These are phyloP conservation scores for Leptosomus discolor DNA, from an alignment of 2,113 vertebrate species.

Conservation along the genomic window DNA sequence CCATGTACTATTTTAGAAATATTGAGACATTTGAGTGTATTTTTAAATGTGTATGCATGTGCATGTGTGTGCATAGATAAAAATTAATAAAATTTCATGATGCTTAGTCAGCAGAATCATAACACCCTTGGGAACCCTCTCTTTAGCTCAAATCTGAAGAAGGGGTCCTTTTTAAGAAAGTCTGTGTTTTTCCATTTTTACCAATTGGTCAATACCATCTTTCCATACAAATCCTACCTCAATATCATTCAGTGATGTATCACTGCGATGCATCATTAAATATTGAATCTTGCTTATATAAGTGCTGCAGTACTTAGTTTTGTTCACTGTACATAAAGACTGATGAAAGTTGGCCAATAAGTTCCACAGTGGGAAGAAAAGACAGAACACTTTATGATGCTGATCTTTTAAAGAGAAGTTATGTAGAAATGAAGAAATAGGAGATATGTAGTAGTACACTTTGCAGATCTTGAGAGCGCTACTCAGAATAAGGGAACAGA, in stretches of 20 bases:
- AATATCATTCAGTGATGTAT: background rate
- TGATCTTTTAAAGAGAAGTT: background rate
- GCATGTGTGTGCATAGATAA: background rate
- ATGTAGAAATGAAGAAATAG: background rate
- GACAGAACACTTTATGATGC: background rate
- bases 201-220: background rate
- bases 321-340: background rate
- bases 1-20: background rate
- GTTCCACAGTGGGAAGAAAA: background rate
- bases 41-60: background rate
- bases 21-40: background rate
- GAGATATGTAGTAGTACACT: background rate
- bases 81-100: background rate
- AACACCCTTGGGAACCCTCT: background rate
- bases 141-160: background rate
- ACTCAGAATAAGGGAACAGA: background rate
- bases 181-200: background rate
- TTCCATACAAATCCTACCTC: background rate
- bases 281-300: background rate
- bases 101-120: background rate
- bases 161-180: background rate
- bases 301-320: background rate
- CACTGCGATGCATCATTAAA: background rate
- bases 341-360: background rate
- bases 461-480: background rate